Base-by-base conservation (phyloP, 2,888 invertebrate genomes). In the Drosophila mulleri region DNA sequence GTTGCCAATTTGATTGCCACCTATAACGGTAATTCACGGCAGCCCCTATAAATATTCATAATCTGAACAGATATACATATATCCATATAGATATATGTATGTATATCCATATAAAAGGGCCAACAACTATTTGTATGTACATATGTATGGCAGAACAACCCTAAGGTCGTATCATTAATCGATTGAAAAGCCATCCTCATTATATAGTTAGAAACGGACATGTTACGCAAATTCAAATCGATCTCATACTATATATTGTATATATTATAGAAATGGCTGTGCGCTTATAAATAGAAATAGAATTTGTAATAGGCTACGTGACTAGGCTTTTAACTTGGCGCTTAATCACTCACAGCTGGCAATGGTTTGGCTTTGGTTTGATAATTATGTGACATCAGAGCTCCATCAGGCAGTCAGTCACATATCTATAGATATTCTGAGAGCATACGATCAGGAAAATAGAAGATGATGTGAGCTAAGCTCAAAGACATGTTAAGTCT, bases 1-100 rank as follows among this genome's bases (percentile, higher is more conserved):
- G 81, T 63, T 81, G 76, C 83, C 81, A 82, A 80, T 76, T 75
- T 37, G 60, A 23, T 62, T 50, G 50, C 57, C 58, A 68, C 48
- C 56, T 44, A 32, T 63, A 75, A 75, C 75, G 62, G 71, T 58
- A 50, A 59, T 23, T 16, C 9, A 29, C 58, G 32, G 32, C 32
- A 16, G 12, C 23, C 35, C 42, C 39, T 56, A 59, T 41, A 35
- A 54, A 26, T 59, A 63, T 50, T 53, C 32, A 72, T 44, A 35
- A 26, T 48, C 29, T 48, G n/a, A 6, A n/a, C 29, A 47, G 26
- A 26, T 14, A 16, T 23, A 26, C 7, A 14, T 14, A 6, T 20
- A 14, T 14, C 12, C 6, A 50, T 32, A 39, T 4, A 16, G 5
- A 18, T 35, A 9, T 29, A 29, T 7, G 8, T 7, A 32, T 32